Evolutionary conservation across 1,140 invertebrate species (phyloP), one percentile per base, ranked within the genome.

Genomic region (Thaumetopoea pityocampa): DNA sequence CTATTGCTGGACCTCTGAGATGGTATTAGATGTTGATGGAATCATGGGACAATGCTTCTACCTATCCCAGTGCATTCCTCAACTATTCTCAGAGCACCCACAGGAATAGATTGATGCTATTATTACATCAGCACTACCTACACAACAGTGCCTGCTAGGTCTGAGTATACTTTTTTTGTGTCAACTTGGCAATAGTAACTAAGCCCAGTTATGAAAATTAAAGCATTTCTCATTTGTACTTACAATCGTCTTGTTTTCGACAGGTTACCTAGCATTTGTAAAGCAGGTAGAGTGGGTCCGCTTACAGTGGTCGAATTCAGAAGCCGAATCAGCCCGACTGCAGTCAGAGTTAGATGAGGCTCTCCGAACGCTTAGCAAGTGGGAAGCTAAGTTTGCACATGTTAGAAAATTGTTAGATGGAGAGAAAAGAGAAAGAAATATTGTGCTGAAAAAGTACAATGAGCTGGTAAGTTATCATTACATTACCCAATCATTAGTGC

Each of bases 301-400:
- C 16, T 82, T 88, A 30, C 91, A 92, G 66, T 93, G 91, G 88
- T 60, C 89, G 0, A 77, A 86, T 1, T 87, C 90, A 5, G 90
- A 92, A 23, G 85, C 88, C 23, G 92, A 94, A 62, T 88, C 90
- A 36, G 85, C 87, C 15, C 82, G 91, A 1, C 77, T 94, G 5
- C 89, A 92, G 50, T 85, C 86, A 2, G 88, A 90, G 51, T 67
- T 93, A 18, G 89, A 91, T 51, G 88, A 89, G 42, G 85, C 89
- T 3, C 86, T 92, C 18, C 81, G 86, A 20, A 90, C 92, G 35
- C 89, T 91, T 18, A 79, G 87, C 1, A 89, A 91, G 48, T 86
- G 93, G 34, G 92, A 95, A 42, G 89, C 89, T 7, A 93, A 94
- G 66, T 86, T 96, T 23, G 90, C 89, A 43, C 91, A 93, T 66